Base-by-base conservation (phyloP, 2,888 invertebrate species). In the Syritta pipiens region DNA sequence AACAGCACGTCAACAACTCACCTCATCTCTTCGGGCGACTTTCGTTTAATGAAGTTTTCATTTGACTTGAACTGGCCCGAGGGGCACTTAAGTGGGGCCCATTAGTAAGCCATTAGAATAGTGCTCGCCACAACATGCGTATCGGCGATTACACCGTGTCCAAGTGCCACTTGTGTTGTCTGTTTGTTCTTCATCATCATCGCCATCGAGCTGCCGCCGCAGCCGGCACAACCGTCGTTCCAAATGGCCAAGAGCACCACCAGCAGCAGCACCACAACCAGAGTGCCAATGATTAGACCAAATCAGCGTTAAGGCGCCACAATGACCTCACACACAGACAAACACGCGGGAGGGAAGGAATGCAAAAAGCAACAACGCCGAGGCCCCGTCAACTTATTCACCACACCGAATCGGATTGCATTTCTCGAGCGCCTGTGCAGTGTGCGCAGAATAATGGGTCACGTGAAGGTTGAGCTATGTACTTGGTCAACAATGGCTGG, bases 81-180 rank as follows among this genome's bases (percentile, higher is more conserved):
- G 74, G 79, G 79, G 74, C 79, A 79, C 79, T 79, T 68, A 67
- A 79, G 79, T 79, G 67, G 68, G 59, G 74, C 74, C 79, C 79
- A 74, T 79, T 79, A 79, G 79, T 79, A 68, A 79, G 67, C 79
- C 79, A 79, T 79, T 79, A 79, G 79, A 79, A 74, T 79, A 68
- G 74, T 79, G 67, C 57, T 65, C 67, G 72, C 79, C 67, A 79
- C 74, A 68, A 79, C 79, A 79, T 74, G 79, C 79, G 74, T 79
- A 72, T 67, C 74, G 79, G 51, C 60, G 79, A 79, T 79, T 79
- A 79, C 67, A 79, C 74, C 67, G 74, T 74, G 60, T 74, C 79
- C 79, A 62, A 79, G 79, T 74, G 79, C 62, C 74, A 79, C 74
- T 79, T 79, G 67, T 51, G 42, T 42, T 72, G 79, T 74, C 72